Evolutionary conservation across 2,113 vertebrate genomes (phyloP), one percentile per base, ranked within the genome.

Genomic region (Heterotis niloticus): DNA sequence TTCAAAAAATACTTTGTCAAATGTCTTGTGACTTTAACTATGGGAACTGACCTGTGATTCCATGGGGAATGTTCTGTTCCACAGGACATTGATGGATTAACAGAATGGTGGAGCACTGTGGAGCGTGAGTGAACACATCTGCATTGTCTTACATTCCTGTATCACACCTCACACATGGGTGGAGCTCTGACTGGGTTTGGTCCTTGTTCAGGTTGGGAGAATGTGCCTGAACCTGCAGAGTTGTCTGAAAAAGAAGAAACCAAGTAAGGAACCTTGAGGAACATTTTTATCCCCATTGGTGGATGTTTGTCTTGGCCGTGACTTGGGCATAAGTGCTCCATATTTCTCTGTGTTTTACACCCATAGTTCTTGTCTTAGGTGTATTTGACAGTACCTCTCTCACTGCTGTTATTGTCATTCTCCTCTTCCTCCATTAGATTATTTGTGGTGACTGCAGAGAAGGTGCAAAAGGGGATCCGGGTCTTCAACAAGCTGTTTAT

Each of bases 401-500:
- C 26, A 28, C 57, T 29, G 44, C 66, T 24, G 5, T 10, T 26
- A 23, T 23, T n/a, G 72, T 24, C 51, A 16, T 14, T 26, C n/a
- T 24, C 12, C 44, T 65, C 64, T 66, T 66, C 17, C 11, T 51
- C 5, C 80, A 24, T 81, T 82, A 93, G 92, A 79, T 89, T 88
- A 0, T 92, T 93, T 57, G 91, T 89, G n/a, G 64, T 90, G 81
- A 93, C 92, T 0, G 92, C 90, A 0, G 88, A 90, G 0, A 91
- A 90, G 59, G 83, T 93, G 4, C 90, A 91, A 81, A 92, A 91
- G 23, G 91, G 90, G 24, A 90, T 93, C 72, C 89, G 88, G 0
- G 89, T 93, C 64, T 94, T 94, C 84, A 90, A 92, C 83, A 92
- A 92, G 59, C 89, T 93, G 44, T 94, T 92, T 81, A 83, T 86